Percentiles rank a stretch among this genome's conserved stretches.
These are phyloP conservation scores for Germaria angustata DNA, from an alignment of 2,888 invertebrate species.

Conservation along the genomic window DNA sequence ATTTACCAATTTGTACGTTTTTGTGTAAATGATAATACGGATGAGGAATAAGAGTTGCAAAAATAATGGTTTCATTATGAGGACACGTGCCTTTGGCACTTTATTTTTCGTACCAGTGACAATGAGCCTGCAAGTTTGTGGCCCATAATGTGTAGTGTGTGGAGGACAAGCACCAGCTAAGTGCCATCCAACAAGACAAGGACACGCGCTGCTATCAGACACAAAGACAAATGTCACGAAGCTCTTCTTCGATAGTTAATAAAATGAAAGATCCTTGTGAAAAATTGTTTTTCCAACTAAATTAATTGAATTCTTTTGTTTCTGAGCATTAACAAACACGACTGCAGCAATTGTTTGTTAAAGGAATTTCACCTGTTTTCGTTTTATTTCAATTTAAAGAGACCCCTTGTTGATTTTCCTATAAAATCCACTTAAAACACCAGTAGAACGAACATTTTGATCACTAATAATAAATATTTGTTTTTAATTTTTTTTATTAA, in stretches of 20 bases:
- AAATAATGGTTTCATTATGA: conserved; percentile 69
- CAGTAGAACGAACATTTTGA: conserved; percentile 21
- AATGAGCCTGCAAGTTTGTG: conserved; percentile 37
- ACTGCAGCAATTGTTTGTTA: conserved; percentile 34
- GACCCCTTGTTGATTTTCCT: conserved; percentile 60
- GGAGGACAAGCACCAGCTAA: conserved; percentile 13
- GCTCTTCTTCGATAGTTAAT: conserved; percentile 35
- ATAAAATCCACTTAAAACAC: conserved; percentile 42
- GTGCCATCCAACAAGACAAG: conserved; percentile 16
- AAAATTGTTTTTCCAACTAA: conserved; percentile 33
- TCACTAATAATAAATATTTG: conserved; percentile 56
- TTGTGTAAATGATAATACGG: conserved; percentile 29
- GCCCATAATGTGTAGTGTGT: conserved; percentile 12
- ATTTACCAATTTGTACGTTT: conserved; percentile 71
- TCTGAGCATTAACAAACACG: conserved; percentile 2
- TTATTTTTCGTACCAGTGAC: conserved; percentile 67
- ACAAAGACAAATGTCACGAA: conserved; percentile 57
- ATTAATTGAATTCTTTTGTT: conserved; percentile 65
- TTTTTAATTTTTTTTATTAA: conserved; percentile 31
- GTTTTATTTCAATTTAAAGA: not conserved
- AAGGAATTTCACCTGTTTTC: conserved; percentile 55
- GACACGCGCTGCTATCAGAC: conserved; percentile 58
- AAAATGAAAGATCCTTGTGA: conserved; percentile 27
- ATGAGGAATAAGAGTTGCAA: conserved; percentile 50
- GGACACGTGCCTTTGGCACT: conserved; percentile 77